phyloP scores from a whole-genome alignment of 2,888 invertebrate species.

The Julus scanicus region DNA sequence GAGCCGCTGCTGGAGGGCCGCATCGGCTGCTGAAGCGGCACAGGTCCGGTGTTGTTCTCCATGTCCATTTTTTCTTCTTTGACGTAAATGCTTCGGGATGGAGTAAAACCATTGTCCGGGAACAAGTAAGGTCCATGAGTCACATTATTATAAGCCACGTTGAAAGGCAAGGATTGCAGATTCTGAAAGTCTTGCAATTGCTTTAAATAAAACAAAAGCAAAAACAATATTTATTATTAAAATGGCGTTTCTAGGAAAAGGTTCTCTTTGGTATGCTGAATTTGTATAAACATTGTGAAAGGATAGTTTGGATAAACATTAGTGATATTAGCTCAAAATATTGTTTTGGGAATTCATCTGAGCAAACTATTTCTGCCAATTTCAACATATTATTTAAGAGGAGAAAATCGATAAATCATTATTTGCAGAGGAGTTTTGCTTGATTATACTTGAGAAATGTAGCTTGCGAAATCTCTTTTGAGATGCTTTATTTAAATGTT shows the following conservation, averaged over 20 bases:
- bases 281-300: too few relatives aligned
- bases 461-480: background rate
- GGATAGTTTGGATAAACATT: too few relatives aligned
- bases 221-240: background rate
- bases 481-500: background rate
- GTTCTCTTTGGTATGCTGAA: background rate
- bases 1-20: constrained; percentile 1
- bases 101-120: constrained; percentile 34
- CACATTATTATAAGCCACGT: constrained; percentile 34
- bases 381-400: background rate
- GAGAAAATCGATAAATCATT: constrained; percentile 29
- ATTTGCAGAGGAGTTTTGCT: background rate
- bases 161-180: constrained; percentile 47
- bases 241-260: background rate
- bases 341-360: background rate
- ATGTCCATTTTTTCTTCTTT: constrained; percentile 12
- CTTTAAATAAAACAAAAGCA: background rate
- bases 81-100: background rate
- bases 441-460: background rate
- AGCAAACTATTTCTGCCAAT: background rate
- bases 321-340: background rate
- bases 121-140: constrained; percentile 46
- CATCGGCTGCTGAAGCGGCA: constrained; percentile 32
- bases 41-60: background rate
- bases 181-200: constrained; percentile 41